Evolutionary conservation across 2,797 vertebrate genomes (phyloP), one percentile per base, ranked within the genome.

Genomic region (Hoplostethus mediterraneus): DNA sequence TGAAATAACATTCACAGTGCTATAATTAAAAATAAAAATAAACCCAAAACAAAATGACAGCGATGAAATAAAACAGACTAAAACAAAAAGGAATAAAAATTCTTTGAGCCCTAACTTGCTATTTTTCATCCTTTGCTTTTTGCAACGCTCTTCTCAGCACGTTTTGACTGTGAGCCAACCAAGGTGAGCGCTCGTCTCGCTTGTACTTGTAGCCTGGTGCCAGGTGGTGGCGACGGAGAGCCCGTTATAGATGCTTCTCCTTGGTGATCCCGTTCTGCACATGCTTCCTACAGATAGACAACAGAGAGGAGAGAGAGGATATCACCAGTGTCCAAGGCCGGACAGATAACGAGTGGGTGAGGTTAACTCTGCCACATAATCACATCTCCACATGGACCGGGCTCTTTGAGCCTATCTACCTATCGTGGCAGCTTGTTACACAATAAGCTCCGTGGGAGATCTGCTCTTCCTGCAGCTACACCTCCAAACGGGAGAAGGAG

Each of bases 251-350:
- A 91, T 94, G 87, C 90, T 98, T 98, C 89, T 97, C 95, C 76
- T 98, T 98, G 36, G 94, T 77, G 58, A 96, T 89, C 13, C 98
- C 97, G 0, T 98, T 99, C 93, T 85, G 95, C 88, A 94, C 88
- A 25, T 93, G 95, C 79, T 95, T 94, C 89, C 95, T 95, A 80
- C 11, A 33, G 40, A 17, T 9, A 16, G 30, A 12, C 16, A 36
- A 74, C 60, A 63, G 33, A 63, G 38, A 61, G 30, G 61, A 21
- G 62, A 33, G 42, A 44, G 67, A 55, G 68, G 73, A 77, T 89
- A 91, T 92, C 81, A 80, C 67, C 64, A 10, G 45, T 55, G 77
- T 86, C 90, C 87, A 93, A 92, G 89, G 92, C 82, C 73, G 38
- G 21, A 12, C 30, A 53, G 91, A 94, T 93, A 93, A 93, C 61